A percentile compares a stretch with the other conserved stretches of the same genome.
phyloP scores from a whole-genome alignment of 1,140 invertebrate species.

The Drosophila navojoa region DNA sequence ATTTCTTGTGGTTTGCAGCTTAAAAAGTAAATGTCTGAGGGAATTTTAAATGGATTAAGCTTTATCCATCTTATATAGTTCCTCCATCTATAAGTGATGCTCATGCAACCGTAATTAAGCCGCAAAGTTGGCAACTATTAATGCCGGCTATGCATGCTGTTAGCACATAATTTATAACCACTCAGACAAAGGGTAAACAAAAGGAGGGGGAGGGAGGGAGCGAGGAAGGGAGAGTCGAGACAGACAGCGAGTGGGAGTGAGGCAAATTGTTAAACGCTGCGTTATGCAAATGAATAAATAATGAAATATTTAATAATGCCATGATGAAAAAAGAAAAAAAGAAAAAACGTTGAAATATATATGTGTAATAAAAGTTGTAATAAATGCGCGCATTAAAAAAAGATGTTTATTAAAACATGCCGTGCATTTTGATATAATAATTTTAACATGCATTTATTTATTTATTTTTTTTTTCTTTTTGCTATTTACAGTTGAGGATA shows the following conservation, averaged over 20 bases:
- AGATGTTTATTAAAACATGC: conserved; percentile 47
- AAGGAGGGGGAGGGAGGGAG: neutral
- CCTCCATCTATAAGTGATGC: conserved; percentile 1
- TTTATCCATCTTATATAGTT: too few species aligned
- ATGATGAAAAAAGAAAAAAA: conserved; percentile 32
- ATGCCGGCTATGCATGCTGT: conserved; percentile 22
- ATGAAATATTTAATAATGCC: conserved; percentile 71
- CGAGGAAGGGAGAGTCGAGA: neutral
- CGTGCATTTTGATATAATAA: conserved; percentile 46
- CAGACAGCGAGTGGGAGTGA: too few species aligned
- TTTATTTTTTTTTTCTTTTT: neutral
- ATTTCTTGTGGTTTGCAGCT: too few species aligned
- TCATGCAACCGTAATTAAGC: conserved; percentile 21
- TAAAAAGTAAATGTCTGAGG: too few species aligned
- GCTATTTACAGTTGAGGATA: conserved; percentile 37
- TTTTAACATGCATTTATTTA: conserved; percentile 8
- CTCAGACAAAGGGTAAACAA: neutral
- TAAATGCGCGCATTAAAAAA: conserved; percentile 40
- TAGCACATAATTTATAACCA: conserved; percentile 45
- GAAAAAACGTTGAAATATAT: conserved; percentile 2
- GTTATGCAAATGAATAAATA: conserved; percentile 62
- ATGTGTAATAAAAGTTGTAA: conserved; percentile 45
- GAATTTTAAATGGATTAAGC: conserved; percentile 1
- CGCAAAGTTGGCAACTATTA: conserved; percentile 35
- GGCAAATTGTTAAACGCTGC: conserved; percentile 6